Evolutionary conservation across 2,113 vertebrate genomes (phyloP).

Genomic region (Amphilophus citrinellus): DNA sequence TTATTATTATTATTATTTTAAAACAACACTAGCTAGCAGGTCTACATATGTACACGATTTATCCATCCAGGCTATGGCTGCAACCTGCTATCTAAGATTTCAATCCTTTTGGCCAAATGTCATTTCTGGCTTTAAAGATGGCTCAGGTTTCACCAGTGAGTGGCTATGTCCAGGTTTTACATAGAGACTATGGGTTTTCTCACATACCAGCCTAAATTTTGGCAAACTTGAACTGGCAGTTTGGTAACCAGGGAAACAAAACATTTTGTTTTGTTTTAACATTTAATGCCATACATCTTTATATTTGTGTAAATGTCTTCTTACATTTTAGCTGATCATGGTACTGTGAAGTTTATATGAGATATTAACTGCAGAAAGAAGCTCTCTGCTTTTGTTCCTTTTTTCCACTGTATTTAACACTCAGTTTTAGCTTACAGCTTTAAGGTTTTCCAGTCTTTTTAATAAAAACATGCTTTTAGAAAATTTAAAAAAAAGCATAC

Average conservation of each 20-base stretch:
- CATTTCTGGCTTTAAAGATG: background rate
- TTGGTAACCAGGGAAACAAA: background rate
- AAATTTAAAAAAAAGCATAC: conserved; percentile 28
- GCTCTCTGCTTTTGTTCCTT: background rate
- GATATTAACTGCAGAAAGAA: background rate
- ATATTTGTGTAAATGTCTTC: background rate
- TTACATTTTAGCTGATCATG: background rate
- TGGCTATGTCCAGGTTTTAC: background rate
- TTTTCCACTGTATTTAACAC: background rate
- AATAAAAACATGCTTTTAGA: conserved; percentile 5
- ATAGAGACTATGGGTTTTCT: background rate
- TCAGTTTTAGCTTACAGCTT: conserved; percentile 8
- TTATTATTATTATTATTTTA: too few relatives aligned
- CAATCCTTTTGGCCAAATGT: background rate
- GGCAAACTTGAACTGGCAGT: background rate
- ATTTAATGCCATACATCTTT: too few relatives aligned
- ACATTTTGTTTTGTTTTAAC: background rate
- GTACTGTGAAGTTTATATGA: background rate
- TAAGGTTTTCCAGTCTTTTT: conserved; percentile 29
- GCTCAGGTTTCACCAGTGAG: too few relatives aligned
- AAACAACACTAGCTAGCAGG: too few relatives aligned
- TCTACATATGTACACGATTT: background rate
- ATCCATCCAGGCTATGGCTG: background rate
- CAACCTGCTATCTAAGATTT: background rate
- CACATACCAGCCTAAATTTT: background rate